phyloP scores from a whole-genome alignment of 1,140 invertebrate genomes.

The Cryptotermes secundus region DNA sequence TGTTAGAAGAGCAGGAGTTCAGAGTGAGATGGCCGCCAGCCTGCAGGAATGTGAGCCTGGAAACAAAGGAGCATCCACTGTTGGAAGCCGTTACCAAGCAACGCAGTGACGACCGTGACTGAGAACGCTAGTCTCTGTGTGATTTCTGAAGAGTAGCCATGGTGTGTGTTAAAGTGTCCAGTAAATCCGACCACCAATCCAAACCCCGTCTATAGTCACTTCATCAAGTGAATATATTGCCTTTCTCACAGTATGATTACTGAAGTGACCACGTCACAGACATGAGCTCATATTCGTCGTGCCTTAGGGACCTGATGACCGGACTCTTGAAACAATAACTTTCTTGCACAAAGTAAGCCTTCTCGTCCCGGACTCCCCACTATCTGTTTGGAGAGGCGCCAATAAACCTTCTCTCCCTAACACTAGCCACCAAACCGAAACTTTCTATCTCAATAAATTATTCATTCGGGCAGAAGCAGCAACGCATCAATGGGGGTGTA shows the following conservation, averaged over 20 bases:
- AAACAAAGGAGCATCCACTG: too few species aligned
- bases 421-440: not conserved
- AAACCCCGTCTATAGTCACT: too few species aligned
- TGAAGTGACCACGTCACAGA: not conserved
- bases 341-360: not conserved
- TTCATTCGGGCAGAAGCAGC: not conserved
- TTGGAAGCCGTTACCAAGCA: too few species aligned
- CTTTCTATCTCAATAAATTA: conserved; percentile 20
- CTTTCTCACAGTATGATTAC: not conserved
- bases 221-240: too few species aligned
- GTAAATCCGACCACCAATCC: too few species aligned
- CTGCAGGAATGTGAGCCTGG: too few species aligned
- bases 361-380: not conserved
- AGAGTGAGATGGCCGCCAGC: too few species aligned
- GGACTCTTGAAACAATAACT: not conserved
- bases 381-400: not conserved
- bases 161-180: too few species aligned
- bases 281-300: not conserved
- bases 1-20: too few species aligned
- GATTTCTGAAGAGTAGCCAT: too few species aligned
- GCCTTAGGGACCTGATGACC: not conserved
- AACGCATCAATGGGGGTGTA: not conserved
- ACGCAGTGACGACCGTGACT: too few species aligned
- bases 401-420: not conserved
- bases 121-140: too few species aligned